phyloP scores from a whole-genome alignment of 2,888 invertebrate species.

The Esperia sulphurella region DNA sequence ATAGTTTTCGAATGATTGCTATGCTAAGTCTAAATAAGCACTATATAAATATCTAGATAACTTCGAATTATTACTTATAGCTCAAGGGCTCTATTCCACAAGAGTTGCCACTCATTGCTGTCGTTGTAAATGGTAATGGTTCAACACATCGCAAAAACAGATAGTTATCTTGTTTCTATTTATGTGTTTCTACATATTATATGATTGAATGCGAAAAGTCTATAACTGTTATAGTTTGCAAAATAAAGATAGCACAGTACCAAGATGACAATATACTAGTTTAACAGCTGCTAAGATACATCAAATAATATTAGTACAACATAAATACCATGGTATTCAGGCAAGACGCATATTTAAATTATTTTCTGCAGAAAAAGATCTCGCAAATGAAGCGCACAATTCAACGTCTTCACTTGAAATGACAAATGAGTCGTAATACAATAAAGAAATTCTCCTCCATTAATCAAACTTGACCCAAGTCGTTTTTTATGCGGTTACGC shows the following conservation, averaged over 20 bases:
- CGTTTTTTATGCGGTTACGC: slow-evolving; percentile 10
- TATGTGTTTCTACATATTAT: slow-evolving; percentile 3
- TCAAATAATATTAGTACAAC: too few relatives aligned
- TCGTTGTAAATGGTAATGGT: slow-evolving; percentile 21
- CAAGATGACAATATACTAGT: neutral
- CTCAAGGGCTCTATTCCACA: slow-evolving; percentile 19
- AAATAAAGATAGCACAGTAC: neutral
- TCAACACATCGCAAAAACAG: slow-evolving; percentile 9
- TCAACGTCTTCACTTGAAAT: slow-evolving; percentile 25
- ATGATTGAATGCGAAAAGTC: neutral
- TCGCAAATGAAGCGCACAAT: slow-evolving; percentile 27
- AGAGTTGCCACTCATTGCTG: slow-evolving; percentile 10
- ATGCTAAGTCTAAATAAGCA: too few relatives aligned
- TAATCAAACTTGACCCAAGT: slow-evolving; percentile 37
- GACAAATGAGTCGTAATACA: slow-evolving; percentile 37
- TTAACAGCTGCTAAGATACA: too few relatives aligned
- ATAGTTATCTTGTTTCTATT: slow-evolving; percentile 10
- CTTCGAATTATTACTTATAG: slow-evolving; percentile 24
- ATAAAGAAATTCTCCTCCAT: slow-evolving; percentile 37
- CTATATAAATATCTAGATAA: slow-evolving; percentile 18
- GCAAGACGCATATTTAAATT: neutral
- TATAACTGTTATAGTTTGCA: neutral
- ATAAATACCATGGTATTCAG: neutral
- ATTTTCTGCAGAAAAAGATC: slow-evolving; percentile 19
- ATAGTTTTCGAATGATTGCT: too few relatives aligned